Evolutionary conservation across 2,888 invertebrate species (phyloP).

Genomic region (Capitulum mitella): DNA sequence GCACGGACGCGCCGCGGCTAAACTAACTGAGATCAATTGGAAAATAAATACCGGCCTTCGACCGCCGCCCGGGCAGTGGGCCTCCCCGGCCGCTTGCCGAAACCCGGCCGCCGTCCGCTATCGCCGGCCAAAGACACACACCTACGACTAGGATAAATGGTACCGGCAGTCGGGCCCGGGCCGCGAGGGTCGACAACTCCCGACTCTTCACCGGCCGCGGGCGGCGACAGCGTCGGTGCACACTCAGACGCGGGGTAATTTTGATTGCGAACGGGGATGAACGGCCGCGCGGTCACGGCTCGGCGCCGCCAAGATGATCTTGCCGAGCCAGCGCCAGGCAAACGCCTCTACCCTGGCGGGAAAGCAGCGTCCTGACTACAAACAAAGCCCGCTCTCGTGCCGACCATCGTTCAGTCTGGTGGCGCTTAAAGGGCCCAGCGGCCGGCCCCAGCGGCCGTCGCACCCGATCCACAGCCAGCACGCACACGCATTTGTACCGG

Average conservation of each 20-base stretch:
- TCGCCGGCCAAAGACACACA: not conserved
- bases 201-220: not conserved
- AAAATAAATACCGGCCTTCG: constrained; percentile 5
- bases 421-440: too few species aligned
- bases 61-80: not conserved
- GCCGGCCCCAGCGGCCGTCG: not conserved
- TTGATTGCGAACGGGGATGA: not conserved
- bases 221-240: too few species aligned
- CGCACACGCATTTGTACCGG: not conserved
- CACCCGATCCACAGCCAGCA: not conserved
- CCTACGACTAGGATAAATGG: not conserved
- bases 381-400: too few species aligned
- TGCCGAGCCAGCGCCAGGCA: too few species aligned
- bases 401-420: too few species aligned
- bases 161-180: not conserved
- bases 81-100: too few species aligned
- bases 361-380: too few species aligned
- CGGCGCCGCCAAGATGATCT: too few species aligned
- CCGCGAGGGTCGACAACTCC: not conserved
- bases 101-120: too few species aligned
- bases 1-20: too few species aligned
- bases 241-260: too few species aligned
- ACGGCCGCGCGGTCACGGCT: not conserved
- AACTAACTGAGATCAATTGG: not conserved
- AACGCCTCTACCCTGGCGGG: too few species aligned